Percentiles rank a stretch among this genome's conserved stretches.
These are phyloP conservation scores for Dendronephthya gigantea DNA, from an alignment of 64 coral and sea anemone genomes.

Conservation along the genomic window DNA sequence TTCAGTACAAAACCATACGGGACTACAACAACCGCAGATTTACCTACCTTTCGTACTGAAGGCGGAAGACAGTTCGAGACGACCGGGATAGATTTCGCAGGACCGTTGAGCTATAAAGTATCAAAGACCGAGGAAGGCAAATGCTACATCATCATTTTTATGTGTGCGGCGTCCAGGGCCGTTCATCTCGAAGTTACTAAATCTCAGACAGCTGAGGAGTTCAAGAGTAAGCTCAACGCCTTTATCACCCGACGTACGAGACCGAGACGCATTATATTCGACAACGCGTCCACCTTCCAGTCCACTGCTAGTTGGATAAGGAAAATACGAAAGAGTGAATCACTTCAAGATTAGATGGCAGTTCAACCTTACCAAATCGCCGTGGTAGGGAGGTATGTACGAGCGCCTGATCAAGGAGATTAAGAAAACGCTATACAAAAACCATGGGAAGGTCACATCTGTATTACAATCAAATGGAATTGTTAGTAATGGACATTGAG, in stretches of 20 bases:
- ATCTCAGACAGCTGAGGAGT: conserved; percentile 57
- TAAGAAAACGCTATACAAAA: too few species aligned
- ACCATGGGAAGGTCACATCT: too few species aligned
- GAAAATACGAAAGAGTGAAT: conserved; percentile 46
- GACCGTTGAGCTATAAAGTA: conserved; percentile 52
- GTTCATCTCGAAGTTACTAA: conserved; percentile 55
- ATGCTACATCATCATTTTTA: conserved; percentile 58
- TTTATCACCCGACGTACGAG: conserved; percentile 54
- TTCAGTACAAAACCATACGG: conserved; percentile 41
- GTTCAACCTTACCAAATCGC: not conserved
- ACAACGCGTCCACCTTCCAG: conserved; percentile 47
- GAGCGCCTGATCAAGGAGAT: too few species aligned
- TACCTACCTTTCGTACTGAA: conserved; percentile 52
- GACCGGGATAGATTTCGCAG: too few species aligned
- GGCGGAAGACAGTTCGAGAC: conserved; percentile 45
- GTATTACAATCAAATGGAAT: too few species aligned
- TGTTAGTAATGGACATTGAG: conserved; percentile 52
- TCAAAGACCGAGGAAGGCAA: conserved; percentile 34
- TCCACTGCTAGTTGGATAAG: conserved; percentile 39
- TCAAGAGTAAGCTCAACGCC: conserved; percentile 45
- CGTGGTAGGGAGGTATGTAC: not conserved
- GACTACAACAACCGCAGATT: conserved; percentile 24
- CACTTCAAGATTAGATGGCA: conserved; percentile 20
- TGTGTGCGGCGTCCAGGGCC: conserved; percentile 38
- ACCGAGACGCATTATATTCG: conserved; percentile 40